Base-by-base conservation (phyloP, 2,888 invertebrate genomes). In the Amphipyra tragopoginis region DNA sequence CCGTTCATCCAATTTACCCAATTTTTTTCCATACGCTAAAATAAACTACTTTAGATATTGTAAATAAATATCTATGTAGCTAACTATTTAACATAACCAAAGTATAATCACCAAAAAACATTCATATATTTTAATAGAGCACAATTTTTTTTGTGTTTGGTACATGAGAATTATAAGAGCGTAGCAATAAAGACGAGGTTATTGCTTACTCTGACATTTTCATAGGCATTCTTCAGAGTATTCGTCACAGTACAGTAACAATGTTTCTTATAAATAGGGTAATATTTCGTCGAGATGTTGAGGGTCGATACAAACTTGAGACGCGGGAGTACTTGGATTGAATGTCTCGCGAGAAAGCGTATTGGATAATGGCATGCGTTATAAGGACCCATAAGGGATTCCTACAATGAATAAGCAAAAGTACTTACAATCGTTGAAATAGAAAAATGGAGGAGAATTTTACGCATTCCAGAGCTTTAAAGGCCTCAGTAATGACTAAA, bases 211-310 rank as follows among this genome's bases (percentile, higher is more conserved):
- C 54, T 67, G 71, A 72, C 66, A 69, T 78, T 73, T 68, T 78
- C 76, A 76, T 74, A 78, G 76, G 53, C 76, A 78, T 76, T 78
- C 68, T 72, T 76, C 47, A 51, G 59, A 71, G 69, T 67, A 74
- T 74, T 69, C 74, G 65, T 77, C 68, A 67, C 65, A 69, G 61
- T 55, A 62, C 56, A 47, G 71, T 71, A 38, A 76, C 74, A 74
- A 78, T 78, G 79, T 72, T 76, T 78, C 76, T 76, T 78, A 59
- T 76, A 78, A 78, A 78, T 74, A 76, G 68, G 65, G 72, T 74
- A 68, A 78, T 74, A 76, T 76, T 63, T 78, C 57, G 34, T 65
- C 14, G 9, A 62, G 55, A 67, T 66, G 71, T 67, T 72, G 61
- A 65, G 54, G 74, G 52, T 65, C 68, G 71, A 78, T 68, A 65